Base-by-base conservation (phyloP, 2,797 vertebrate genomes). In the Cygnus olor region DNA sequence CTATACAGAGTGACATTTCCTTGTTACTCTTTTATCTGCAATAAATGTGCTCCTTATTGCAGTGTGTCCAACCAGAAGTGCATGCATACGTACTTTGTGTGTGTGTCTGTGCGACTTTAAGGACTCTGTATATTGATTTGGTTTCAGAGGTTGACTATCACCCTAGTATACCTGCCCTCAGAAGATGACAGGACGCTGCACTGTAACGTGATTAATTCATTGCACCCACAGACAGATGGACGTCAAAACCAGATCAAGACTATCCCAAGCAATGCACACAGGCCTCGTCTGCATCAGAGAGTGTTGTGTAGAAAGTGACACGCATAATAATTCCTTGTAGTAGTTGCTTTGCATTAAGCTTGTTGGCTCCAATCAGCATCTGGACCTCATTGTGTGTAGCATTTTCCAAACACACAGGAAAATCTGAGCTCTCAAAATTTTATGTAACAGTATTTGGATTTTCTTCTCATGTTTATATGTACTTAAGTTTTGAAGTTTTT, bases 51-150 rank as follows among this genome's bases (percentile, higher is more conserved):
- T 77, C 28, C 53, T 16, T 42, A 0, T 24, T 56, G 63, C 38
- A 70, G 19, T 70, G 32, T 51, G 83, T 91, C 74, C 54, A 73
- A 64, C 9, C 25, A 73, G 40, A 89, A 86, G 79, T 44, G 11
- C 10, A 22, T 14, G 7, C 0, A 1, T 27, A 17, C 11, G 5
- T 11, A 6, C 2, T 8, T 0, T 2, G 6, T 6, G 5, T 2
- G 4, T 9, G 27, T 30, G 51, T 53, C 27, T 53, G 3, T 20
- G 56, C 38, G 11, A 14, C 38, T 22, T 36, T n/a, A 53, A 64
- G 56, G 47, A 11, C 21, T 63, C 60, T 14, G 19, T 27, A 2
- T 30, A 17, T 8, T 82, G 80, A 70, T 88, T 84, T 93, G 76
- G 65, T 90, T 93, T 93, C 72, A 51, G 94, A 88, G 72, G 89